Evolutionary conservation across 2,113 vertebrate genomes (phyloP).

Genomic region (human): DNA sequence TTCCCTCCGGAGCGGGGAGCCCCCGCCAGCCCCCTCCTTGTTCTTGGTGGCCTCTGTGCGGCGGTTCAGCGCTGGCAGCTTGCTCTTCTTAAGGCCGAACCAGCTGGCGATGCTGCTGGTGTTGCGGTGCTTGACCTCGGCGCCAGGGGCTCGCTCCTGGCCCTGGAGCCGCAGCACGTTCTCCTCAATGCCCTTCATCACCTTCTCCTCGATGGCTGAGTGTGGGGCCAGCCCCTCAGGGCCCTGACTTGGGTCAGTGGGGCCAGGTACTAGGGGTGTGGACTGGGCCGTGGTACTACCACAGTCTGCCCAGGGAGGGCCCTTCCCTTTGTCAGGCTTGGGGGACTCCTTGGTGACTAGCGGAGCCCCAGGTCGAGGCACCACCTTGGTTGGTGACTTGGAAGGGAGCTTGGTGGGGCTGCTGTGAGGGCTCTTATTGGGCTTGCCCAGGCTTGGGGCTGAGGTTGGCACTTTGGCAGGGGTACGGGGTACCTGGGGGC

Average conservation of each 20-base stretch:
- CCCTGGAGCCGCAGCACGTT: conserved; percentile 94
- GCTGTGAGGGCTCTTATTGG: conserved; percentile 87
- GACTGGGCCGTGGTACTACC: fast-evolving
- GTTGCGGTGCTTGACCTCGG: conserved; percentile 92
- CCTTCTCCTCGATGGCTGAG: conserved; percentile 96
- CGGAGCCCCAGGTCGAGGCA: conserved; percentile 69
- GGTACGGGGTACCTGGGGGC: conserved; percentile 85
- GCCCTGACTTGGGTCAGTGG: neutral
- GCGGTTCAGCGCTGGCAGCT: conserved; percentile 93
- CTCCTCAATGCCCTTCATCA: conserved; percentile 98
- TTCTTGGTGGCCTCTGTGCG: conserved; percentile 87
- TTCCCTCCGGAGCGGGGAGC: conserved; percentile 86
- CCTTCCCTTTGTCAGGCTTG: conserved; percentile 73
- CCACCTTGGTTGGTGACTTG: conserved; percentile 91
- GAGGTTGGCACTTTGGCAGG: conserved; percentile 86
- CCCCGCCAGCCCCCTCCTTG: conserved; percentile 83
- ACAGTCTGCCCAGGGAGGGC: conserved; percentile 65
- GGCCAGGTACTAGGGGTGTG: neutral
- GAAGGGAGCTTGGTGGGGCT: conserved; percentile 93
- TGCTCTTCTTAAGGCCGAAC: conserved; percentile 96
- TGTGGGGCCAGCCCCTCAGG: conserved; percentile 76
- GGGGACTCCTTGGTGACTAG: conserved; percentile 76
- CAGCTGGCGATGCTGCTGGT: conserved; percentile 94
- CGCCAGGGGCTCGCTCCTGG: conserved; percentile 86
- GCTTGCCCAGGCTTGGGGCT: conserved; percentile 84